phyloP scores from a whole-genome alignment of 2,888 invertebrate species.

The Dasypogon diadema region DNA sequence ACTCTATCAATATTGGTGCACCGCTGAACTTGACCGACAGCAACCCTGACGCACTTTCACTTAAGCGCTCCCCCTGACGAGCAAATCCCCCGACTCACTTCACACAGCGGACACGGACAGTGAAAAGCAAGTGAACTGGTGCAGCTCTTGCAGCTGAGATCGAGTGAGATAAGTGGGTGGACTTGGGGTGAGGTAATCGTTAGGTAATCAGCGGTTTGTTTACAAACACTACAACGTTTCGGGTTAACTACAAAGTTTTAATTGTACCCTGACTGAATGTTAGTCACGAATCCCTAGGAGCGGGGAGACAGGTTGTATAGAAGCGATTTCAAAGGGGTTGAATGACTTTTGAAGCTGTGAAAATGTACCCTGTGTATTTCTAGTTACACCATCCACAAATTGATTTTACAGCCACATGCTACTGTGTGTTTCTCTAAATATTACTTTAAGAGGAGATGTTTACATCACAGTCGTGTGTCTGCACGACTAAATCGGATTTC shows the following conservation, averaged over 20 bases:
- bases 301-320: neutral
- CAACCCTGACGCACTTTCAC: constrained; percentile 23
- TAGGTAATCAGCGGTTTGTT: constrained; percentile 34
- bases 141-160: neutral
- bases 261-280: constrained; percentile 14
- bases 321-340: neutral
- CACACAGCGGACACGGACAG: neutral
- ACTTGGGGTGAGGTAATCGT: constrained; percentile 28
- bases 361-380: too few species aligned
- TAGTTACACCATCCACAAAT: too few species aligned
- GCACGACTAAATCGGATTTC: too few species aligned
- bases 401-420: too few species aligned
- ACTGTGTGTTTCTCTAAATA: too few species aligned
- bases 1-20: neutral
- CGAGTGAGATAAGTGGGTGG: constrained; percentile 6
- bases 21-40: constrained; percentile 40
- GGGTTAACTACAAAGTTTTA: neutral
- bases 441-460: too few species aligned
- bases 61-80: neutral
- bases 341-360: neutral
- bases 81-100: neutral
- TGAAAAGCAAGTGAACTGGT: neutral
- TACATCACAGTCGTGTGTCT: too few species aligned
- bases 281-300: neutral
- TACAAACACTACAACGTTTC: constrained; percentile 33